Percentiles rank a stretch among this genome's conserved stretches.
These are phyloP conservation scores for Eulemur rufifrons DNA, from an alignment of 2,113 vertebrate genomes.

Conservation along the genomic window DNA sequence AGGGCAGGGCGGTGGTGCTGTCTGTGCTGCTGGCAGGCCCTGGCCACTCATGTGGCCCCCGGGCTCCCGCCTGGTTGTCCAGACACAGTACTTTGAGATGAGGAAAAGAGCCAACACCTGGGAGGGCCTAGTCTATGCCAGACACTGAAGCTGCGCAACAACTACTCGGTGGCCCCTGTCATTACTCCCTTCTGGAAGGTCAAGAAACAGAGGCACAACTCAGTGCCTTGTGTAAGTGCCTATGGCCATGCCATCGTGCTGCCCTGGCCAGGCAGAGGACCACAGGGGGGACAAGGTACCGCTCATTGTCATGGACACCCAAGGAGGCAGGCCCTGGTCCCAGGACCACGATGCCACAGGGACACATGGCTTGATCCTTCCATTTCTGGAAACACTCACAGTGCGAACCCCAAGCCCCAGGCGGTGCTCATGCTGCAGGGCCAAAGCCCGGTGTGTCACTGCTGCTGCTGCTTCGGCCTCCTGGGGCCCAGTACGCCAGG, in stretches of 20 bases:
- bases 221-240: not conserved
- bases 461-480: too few relatives aligned
- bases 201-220: not conserved
- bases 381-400: not conserved
- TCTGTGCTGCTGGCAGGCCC: not conserved
- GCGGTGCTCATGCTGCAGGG: not conserved
- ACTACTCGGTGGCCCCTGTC: too few relatives aligned
- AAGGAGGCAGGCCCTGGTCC: not conserved
- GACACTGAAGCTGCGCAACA: not conserved
- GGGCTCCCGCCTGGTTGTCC: not conserved
- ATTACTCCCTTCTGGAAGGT: not conserved
- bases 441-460: not conserved
- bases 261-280: not conserved
- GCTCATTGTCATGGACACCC: not conserved
- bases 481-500: accelerated
- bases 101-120: not conserved
- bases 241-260: accelerated
- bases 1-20: not conserved
- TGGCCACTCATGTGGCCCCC: not conserved
- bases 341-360: not conserved
- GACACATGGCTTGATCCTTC: not conserved
- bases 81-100: not conserved
- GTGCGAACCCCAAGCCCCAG: not conserved
- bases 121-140: not conserved
- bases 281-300: not conserved